These are phyloP conservation scores for Cariama cristata DNA, from an alignment of 2,113 vertebrate species.

Conservation along the genomic window DNA sequence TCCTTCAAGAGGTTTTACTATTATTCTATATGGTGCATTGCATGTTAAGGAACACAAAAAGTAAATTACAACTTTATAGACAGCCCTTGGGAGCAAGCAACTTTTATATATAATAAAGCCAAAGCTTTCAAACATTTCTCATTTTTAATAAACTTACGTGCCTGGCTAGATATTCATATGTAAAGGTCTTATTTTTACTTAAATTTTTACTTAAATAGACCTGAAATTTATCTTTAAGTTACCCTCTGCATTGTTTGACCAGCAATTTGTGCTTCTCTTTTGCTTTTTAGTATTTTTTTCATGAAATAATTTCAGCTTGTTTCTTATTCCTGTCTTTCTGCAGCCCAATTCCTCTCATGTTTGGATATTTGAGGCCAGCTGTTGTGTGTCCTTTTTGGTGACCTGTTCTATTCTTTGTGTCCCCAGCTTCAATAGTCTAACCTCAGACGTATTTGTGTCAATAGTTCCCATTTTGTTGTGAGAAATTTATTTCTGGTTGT, in stretches of 20 bases:
- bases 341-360: background rate
- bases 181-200: background rate
- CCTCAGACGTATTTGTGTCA: background rate
- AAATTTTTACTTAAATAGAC: background rate
- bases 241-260: background rate
- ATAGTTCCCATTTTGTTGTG: background rate
- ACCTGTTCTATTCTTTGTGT: fast-evolving
- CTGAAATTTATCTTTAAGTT: background rate
- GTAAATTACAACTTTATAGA: background rate
- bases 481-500: background rate
- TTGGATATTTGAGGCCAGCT: background rate
- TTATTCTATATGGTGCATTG: background rate
- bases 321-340: background rate
- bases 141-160: background rate
- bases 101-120: background rate
- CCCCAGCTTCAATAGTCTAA: background rate
- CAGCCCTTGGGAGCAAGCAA: background rate
- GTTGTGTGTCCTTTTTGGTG: background rate
- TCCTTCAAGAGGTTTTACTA: background rate
- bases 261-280: background rate
- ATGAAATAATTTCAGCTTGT: background rate
- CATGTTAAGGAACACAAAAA: background rate
- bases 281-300: background rate
- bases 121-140: background rate
- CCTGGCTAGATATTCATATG: background rate